Base-by-base conservation (phyloP, 2,797 vertebrate species). In the Catostomus latipinnis region DNA sequence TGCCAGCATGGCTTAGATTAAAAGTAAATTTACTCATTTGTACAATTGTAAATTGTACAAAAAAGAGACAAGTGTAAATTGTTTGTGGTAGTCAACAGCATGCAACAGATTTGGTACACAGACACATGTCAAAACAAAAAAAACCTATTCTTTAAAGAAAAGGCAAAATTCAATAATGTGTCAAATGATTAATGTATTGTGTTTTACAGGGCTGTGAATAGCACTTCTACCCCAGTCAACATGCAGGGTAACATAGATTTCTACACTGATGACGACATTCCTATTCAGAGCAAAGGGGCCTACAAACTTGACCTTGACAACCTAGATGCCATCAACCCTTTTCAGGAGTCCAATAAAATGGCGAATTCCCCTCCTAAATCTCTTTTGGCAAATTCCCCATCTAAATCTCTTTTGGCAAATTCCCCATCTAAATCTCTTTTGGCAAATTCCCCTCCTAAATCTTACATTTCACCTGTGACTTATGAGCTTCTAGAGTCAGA, bases 231-330 rank as follows among this genome's bases (percentile, higher is more conserved):
- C 13, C 61, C 75, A 2, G 11, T 77, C 11, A 53, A 81, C 50
- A 76, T 65, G 4, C 81, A 72, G 11, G 83, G 68, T 50, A 78
- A 65, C 60, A 50, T 1, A 2, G 0, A n/a, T 12, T 34, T 87
- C 49, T 91, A 85, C 81, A 88, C 90, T 1, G 94, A 93, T 6
- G 94, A 94, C 54, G 67, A 92, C 46, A 92, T 93, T 84, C 93
- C 92, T 1, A 90, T 95, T 84, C 91, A 85, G 86, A 94, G 91
- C 86, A 91, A 87, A 86, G 94, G 95, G 75, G 90, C 88, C n/a
- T 95, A 96, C 82, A 85, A 69, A 13, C 69, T 96, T 72, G 91
- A 95, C 86, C 92, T 87, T 16, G 85, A 91, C 53, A 89, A 92
- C 87, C 87, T 93, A 3, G 90, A 94, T 0, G 52, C 72, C 0